Evolutionary conservation across 2,113 vertebrate genomes (phyloP).

Genomic region (Sphyrna mokarran): DNA sequence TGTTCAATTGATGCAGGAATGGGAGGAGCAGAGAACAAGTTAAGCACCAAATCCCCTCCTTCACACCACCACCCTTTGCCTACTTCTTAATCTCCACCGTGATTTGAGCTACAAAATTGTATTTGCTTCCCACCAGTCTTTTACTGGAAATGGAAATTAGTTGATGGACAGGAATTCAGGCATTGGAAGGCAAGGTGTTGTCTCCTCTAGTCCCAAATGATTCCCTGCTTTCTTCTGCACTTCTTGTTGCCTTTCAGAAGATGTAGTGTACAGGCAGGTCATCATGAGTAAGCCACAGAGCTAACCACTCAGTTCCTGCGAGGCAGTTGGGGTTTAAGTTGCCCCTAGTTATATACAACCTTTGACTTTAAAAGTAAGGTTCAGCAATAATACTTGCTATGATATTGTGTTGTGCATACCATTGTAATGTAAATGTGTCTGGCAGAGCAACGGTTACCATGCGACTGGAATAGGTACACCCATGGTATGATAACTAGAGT

Average conservation of each 20-base stretch:
- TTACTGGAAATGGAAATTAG: not conserved
- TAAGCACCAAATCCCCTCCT: no score
- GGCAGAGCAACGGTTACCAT: no score
- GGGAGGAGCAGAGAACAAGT: not conserved
- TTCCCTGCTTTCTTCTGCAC: not conserved
- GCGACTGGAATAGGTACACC: no score
- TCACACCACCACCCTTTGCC: not conserved
- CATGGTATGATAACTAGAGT: no score
- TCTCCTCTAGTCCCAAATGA: not conserved
- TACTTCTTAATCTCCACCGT: no score
- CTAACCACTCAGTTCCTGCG: not conserved
- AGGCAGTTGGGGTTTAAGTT: not conserved
- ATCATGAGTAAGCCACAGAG: not conserved
- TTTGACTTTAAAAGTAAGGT: not conserved
- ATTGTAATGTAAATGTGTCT: no score
- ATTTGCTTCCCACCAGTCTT: not conserved
- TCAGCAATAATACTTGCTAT: not conserved
- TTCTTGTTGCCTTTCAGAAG: not conserved
- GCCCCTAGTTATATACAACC: not conserved
- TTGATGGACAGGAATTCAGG: not conserved
- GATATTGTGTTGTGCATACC: no score
- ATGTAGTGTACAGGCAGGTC: not conserved
- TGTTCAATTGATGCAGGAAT: not conserved
- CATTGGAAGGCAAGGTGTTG: not conserved
- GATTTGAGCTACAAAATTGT: not conserved